Evolutionary conservation across 2,888 invertebrate genomes (phyloP).

Genomic region (Ceraclea dissimilis): DNA sequence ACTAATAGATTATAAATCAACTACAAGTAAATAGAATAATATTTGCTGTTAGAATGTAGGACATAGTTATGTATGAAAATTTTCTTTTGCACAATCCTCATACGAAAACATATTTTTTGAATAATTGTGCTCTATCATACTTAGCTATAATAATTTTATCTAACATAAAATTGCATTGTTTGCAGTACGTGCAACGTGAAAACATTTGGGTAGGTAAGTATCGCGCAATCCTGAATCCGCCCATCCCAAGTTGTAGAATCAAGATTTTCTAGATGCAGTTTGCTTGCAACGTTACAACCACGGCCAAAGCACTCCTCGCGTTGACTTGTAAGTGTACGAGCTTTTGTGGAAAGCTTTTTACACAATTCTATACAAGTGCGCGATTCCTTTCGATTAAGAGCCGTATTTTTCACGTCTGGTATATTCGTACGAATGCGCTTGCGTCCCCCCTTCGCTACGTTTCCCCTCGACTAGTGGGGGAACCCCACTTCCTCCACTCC

Average conservation of each 20-base stretch:
- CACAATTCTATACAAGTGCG: background rate
- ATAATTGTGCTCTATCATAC: no score
- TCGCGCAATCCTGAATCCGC: no score
- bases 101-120: no score
- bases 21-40: no score
- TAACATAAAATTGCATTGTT: no score
- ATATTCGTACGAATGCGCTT: constrained; percentile 5
- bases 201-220: background rate
- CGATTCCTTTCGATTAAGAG: background rate
- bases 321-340: background rate
- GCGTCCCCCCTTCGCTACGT: constrained; percentile 8
- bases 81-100: no score
- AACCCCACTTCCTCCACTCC: constrained; percentile 3
- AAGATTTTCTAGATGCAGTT: no score
- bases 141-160: no score
- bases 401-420: background rate
- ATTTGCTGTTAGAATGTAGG: no score
- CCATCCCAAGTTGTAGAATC: background rate
- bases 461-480: constrained; percentile 6
- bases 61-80: no score
- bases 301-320: background rate
- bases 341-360: background rate
- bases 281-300: background rate
- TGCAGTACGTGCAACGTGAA: background rate
- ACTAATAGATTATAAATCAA: no score